Base-by-base conservation (phyloP, 1,140 invertebrate species). In the Rhizoglyphus robini region DNA sequence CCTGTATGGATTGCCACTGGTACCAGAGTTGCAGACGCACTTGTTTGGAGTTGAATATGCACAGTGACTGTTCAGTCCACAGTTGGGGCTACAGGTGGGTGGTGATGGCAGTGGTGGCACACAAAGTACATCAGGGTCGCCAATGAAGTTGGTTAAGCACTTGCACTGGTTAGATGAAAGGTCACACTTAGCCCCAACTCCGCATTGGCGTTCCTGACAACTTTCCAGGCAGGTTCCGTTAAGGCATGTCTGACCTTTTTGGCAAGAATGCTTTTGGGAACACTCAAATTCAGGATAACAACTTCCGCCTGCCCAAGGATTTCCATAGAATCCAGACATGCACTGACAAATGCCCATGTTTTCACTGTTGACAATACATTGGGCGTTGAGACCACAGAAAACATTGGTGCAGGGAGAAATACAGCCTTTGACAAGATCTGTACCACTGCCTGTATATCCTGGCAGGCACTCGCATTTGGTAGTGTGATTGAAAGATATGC, bases 31-130 rank as follows among this genome's bases (percentile, higher is more conserved):
- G 71, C 90, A 94, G 67, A 86, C 84, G 70, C 90, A 94, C 48
- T 71, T 69, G 67, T 83, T 80, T 64, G 87, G 88, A 36, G 79
- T 80, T 18, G 85, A 84, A 71, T 94, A 94, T 71, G 88, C 84
- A 73, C 90, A 94, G 72, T 94, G 89, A 13, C 88, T 86, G 75
- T 90, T 88, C 27, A 79, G 71, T 0, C 86, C 88, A 74, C 90
- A 94, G 25, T 66, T 71, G n/a, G 90, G 90, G 36, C 80, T 76
- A 75, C 90, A 94, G 27, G 79, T 76, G 25, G 90, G 88, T 70
- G 85, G 83, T 11, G 88, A 86, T 88, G 86, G 1, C 82, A 76
- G 69, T 88, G 86, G 88, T 73, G 89, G 89, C 82, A 92, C 89
- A 73, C 89, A 93, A 27, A 92, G 79, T 8, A 90, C 76, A 71